phyloP scores from a whole-genome alignment of 2,113 vertebrate species.

The Plecturocebus donacophilus region DNA sequence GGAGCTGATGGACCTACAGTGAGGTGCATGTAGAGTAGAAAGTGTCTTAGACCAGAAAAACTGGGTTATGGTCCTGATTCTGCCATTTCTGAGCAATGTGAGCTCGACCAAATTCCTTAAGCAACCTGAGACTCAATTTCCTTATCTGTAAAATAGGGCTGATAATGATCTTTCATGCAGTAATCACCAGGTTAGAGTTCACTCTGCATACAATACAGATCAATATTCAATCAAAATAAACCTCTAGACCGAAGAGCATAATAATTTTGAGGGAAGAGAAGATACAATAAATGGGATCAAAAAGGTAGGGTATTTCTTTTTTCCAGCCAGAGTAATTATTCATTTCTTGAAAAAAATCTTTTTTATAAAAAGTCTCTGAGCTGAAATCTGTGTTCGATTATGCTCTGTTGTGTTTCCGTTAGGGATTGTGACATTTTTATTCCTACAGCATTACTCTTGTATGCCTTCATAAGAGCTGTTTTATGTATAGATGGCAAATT shows the following conservation, averaged over 20 bases:
- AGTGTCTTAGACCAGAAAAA: not conserved
- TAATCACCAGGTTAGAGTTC: not conserved
- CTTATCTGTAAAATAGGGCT: not conserved
- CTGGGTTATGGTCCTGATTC: not conserved
- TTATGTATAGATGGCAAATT: not conserved
- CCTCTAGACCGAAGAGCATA: not conserved
- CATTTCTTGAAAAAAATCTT: not conserved
- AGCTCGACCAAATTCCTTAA: not conserved
- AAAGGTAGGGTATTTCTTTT: not conserved
- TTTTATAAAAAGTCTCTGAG: not conserved
- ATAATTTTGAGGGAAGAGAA: constrained; percentile 12
- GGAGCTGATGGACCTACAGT: not conserved
- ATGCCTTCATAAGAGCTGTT: not conserved
- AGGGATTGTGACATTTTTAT: constrained; percentile 10
- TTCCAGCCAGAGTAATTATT: not conserved
- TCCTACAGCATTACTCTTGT: not conserved
- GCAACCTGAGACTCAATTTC: not conserved
- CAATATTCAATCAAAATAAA: not conserved
- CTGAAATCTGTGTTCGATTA: constrained; percentile 13
- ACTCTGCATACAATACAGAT: not conserved
- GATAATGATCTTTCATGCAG: not conserved
- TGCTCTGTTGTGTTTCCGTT: constrained; percentile 15
- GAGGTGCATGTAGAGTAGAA: not conserved
- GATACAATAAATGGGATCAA: not conserved
- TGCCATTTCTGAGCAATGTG: not conserved